These are phyloP conservation scores for Drosophila eugracilis DNA, from an alignment of 1,140 invertebrate species.

Conservation along the genomic window DNA sequence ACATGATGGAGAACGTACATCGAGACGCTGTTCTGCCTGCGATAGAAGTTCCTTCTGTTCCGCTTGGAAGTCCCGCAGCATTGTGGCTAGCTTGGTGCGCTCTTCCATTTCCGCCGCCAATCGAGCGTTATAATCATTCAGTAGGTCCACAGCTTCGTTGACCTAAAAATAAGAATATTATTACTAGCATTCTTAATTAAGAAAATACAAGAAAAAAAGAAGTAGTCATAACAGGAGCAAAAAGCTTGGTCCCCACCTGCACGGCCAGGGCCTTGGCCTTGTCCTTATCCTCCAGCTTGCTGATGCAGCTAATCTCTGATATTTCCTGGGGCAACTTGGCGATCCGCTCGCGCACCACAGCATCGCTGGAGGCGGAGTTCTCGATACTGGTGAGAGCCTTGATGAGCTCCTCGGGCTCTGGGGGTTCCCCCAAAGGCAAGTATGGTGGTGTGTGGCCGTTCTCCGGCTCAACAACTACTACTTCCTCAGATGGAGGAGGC, in stretches of 20 bases:
- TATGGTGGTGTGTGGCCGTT: conserved; percentile 88
- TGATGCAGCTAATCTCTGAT: conserved; percentile 94
- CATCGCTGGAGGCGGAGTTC: conserved; percentile 97
- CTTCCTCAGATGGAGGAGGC: conserved; percentile 83
- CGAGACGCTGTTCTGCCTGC: conserved; percentile 93
- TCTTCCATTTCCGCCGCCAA: conserved; percentile 95
- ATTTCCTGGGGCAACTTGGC: conserved; percentile 97
- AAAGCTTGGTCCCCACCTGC: conserved; percentile 51
- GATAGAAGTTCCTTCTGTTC: conserved; percentile 93
- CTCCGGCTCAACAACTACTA: conserved; percentile 20
- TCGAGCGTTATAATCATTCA: conserved; percentile 95
- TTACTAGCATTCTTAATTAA: background rate
- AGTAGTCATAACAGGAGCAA: background rate
- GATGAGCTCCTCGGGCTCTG: conserved; percentile 95
- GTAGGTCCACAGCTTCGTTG: conserved; percentile 93
- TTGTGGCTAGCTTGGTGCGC: conserved; percentile 91
- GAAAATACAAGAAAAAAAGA: background rate
- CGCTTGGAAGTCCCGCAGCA: conserved; percentile 94
- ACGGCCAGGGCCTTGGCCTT: conserved; percentile 73
- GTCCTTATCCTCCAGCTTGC: conserved; percentile 90
- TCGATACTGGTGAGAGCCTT: conserved; percentile 94
- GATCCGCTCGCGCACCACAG: conserved; percentile 95
- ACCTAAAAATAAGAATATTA: conserved; percentile 86
- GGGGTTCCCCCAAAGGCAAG: conserved; percentile 92
- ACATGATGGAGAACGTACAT: conserved; percentile 87